These are phyloP conservation scores for Nycticebus coucang DNA, from an alignment of 2,113 vertebrate genomes.

Conservation along the genomic window DNA sequence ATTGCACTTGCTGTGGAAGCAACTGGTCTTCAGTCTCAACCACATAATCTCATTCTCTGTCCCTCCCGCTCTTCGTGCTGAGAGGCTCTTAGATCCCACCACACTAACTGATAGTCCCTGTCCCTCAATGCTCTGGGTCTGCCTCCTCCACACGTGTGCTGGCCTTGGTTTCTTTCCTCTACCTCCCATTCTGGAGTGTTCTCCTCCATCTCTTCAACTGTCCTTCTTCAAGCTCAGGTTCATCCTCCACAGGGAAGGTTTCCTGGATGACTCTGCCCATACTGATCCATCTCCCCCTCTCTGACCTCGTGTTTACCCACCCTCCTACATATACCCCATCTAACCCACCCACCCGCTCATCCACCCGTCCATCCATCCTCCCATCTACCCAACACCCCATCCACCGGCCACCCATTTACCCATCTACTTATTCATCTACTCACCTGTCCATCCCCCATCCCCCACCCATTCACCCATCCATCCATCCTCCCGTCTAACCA, in stretches of 20 bases:
- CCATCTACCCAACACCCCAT: no score
- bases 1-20: not conserved
- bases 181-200: not conserved
- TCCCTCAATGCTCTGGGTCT: not conserved
- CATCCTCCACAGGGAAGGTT: not conserved
- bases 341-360: not conserved
- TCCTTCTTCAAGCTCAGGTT: not conserved
- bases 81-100: not conserved
- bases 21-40: no score
- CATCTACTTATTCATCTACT: no score
- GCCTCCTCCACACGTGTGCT: not conserved
- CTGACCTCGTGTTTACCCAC: not conserved
- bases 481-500: no score
- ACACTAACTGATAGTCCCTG: not conserved
- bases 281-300: not conserved
- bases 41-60: no score
- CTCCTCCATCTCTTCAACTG: not conserved
- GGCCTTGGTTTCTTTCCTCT: not conserved
- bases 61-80: not conserved
- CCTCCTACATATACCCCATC: not conserved
- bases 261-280: not conserved
- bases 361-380: not conserved
- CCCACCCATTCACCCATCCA: no score
- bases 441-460: no score
- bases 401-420: no score